Base-by-base conservation (phyloP, 2,888 invertebrate species). In the Sarcophaga rosellei region DNA sequence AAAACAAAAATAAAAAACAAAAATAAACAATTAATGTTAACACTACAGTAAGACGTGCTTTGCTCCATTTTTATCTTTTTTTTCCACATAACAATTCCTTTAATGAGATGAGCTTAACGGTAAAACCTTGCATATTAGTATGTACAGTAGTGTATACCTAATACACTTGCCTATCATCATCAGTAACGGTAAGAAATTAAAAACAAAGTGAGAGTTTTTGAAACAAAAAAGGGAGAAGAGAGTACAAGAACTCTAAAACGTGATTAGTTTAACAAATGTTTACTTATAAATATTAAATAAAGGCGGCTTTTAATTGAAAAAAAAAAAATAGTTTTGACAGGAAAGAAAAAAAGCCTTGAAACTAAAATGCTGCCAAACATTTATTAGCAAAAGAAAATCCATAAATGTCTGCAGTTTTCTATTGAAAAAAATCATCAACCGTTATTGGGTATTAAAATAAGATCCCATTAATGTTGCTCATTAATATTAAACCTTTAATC, bases 241-340 rank as follows among this genome's bases (percentile, higher is more conserved):
- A 17, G 45, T 59, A n/a, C 89, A 88, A 69, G 65, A 53, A 35
- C 35, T 35, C 89, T 90, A 87, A 88, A 70, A 86, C 86, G 86
- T 86, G 86, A 86, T 86, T 86, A 81, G 83, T 83, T 86, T 86
- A 73, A 23, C 77, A 84, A 86, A 86, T 84, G 53, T 53, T 53
- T 53, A 17, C 5, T 53, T 53, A 53, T 53, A 17, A 53, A 53
- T 4, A 53, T 17, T 53, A 53, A 53, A 53, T 35, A 35, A 35
- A 35, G 35, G 2, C 35, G 53, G 53, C 53, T 53, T 53, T 53
- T 12, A 15, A 53, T 53, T 15, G 15, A 53, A 53, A 53, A 53
- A 53, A 53, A 53, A 53, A 53, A 17, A 53, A 53, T 15, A 53
- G 17, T 53, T 17, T 53, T 53, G 5, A 15, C 53, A 12, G 1